Conservation (phyloP, 2,113 vertebrate species). For the Petroica traversi region DNA sequence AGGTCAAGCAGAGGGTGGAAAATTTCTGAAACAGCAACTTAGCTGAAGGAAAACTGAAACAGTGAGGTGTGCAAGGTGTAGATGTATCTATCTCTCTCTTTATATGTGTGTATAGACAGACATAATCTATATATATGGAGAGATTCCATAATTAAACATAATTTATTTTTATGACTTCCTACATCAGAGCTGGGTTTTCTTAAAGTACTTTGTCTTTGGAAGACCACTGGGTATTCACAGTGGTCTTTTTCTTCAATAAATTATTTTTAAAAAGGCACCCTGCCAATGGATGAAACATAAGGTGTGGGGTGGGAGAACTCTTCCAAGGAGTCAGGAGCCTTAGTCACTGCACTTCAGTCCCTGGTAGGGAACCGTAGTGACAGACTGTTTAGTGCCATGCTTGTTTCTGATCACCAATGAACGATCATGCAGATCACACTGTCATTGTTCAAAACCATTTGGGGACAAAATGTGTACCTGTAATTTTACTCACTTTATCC, state of each 20-base stretch:
- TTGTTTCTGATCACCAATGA: neutral
- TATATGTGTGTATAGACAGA: neutral
- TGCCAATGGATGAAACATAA: neutral
- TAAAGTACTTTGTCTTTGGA: neutral
- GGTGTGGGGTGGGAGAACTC: neutral
- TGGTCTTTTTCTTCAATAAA: neutral
- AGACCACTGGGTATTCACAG: neutral
- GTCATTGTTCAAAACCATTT: neutral
- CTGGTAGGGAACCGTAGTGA: neutral
- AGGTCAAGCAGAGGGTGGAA: neutral
- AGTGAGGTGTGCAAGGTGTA: neutral
- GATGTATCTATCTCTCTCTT: neutral
- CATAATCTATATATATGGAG: too few species aligned
- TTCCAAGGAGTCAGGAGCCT: neutral
- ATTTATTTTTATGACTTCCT: neutral
- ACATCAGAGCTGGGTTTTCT: neutral
- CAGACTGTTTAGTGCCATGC: neutral
- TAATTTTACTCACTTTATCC: neutral
- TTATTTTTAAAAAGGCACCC: neutral
- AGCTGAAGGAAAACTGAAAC: neutral
- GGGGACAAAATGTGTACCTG: neutral
- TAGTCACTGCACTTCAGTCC: neutral
- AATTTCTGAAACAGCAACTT: neutral
- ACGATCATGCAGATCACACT: neutral
- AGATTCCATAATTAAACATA: neutral